Conservation (phyloP, 2,888 invertebrate genomes). For the Unio pictorum region DNA sequence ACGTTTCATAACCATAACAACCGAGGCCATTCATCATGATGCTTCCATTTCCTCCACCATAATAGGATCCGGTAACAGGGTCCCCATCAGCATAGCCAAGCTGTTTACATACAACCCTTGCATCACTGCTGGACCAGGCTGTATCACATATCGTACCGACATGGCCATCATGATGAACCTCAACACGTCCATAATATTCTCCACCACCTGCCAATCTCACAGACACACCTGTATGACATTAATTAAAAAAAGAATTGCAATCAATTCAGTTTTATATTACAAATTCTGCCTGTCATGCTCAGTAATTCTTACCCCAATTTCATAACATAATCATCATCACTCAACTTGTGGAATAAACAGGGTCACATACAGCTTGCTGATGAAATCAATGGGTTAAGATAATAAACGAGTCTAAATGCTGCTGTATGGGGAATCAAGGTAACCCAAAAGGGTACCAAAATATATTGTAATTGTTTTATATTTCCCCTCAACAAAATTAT, state of each 20-base stretch:
- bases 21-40: slow-evolving; percentile 51
- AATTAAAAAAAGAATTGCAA: background rate
- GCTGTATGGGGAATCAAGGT: too few relatives aligned
- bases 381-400: too few relatives aligned
- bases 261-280: background rate
- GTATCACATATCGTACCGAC: slow-evolving; percentile 58
- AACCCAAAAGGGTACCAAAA: too few relatives aligned
- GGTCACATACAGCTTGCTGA: too few relatives aligned
- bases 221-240: slow-evolving; percentile 26
- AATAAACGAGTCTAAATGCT: too few relatives aligned
- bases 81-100: slow-evolving; percentile 53
- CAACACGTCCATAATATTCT: slow-evolving; percentile 49
- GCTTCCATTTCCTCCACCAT: slow-evolving; percentile 42
- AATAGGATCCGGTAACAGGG: slow-evolving; percentile 42
- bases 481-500: too few relatives aligned
- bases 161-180: slow-evolving; percentile 47
- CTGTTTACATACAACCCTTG: slow-evolving; percentile 50
- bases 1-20: slow-evolving; percentile 48
- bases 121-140: slow-evolving; percentile 52
- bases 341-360: too few relatives aligned
- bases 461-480: too few relatives aligned
- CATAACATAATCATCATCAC: too few relatives aligned
- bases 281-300: too few relatives aligned
- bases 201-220: slow-evolving; percentile 44
- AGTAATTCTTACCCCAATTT: too few relatives aligned